Conservation (phyloP, 2,113 vertebrate genomes). For the Sclerurus mexicanus region DNA sequence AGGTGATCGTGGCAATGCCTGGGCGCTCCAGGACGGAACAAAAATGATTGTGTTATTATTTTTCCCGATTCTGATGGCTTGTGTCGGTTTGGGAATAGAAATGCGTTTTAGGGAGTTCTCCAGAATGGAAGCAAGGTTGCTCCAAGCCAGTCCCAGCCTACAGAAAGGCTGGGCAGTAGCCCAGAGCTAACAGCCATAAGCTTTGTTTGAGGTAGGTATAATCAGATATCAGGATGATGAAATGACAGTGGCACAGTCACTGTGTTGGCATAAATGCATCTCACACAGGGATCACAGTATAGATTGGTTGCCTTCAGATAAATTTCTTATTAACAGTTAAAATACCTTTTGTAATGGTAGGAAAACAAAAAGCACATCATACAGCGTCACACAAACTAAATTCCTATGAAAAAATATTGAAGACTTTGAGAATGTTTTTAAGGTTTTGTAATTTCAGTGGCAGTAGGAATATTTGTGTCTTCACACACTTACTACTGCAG, state of each 20-base stretch:
- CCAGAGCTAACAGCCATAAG: accelerated
- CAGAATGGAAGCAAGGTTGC: not conserved
- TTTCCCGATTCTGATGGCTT: not conserved
- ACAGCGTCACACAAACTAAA: not conserved
- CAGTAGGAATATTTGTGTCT: not conserved
- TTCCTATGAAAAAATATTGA: not conserved
- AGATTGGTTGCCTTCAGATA: not conserved
- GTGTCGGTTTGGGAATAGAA: not conserved
- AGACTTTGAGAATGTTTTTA: not conserved
- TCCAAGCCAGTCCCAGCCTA: not conserved
- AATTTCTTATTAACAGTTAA: not conserved
- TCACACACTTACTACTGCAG: accelerated
- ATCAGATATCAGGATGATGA: not conserved
- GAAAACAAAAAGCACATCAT: not conserved
- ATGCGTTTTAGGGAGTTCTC: not conserved
- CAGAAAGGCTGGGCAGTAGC: not conserved
- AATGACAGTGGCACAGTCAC: not conserved
- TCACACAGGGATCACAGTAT: not conserved
- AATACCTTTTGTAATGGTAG: not conserved
- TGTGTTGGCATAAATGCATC: not conserved
- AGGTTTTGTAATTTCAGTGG: not conserved
- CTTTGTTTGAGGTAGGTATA: not conserved
- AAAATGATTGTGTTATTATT: not conserved
- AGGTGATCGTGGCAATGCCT: too few species aligned
- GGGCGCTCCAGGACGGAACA: not conserved